A percentile compares a stretch with the other conserved stretches of the same genome.
These are phyloP conservation scores for Clistopyga incitator DNA, from an alignment of 2,888 invertebrate genomes.

Conservation along the genomic window DNA sequence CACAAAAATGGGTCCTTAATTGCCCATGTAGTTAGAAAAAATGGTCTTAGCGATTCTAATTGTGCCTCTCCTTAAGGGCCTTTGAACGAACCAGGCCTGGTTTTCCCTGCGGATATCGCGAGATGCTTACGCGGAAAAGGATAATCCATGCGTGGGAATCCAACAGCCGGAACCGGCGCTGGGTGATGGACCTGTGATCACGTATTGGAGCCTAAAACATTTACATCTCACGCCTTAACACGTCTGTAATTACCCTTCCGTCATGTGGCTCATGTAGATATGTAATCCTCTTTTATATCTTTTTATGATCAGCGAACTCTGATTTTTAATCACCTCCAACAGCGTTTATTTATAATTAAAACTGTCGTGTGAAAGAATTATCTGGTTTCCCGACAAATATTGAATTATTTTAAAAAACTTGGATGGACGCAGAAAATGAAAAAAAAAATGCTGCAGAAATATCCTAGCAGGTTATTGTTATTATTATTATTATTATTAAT, in stretches of 20 bases:
- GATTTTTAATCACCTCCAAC: not conserved
- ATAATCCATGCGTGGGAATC: constrained; percentile 54
- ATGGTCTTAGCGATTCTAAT: no score
- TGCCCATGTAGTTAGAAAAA: no score
- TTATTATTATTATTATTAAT: no score
- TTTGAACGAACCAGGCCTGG: not conserved
- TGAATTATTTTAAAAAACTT: not conserved
- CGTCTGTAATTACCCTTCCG: not conserved
- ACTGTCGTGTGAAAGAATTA: not conserved
- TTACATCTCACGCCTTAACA: not conserved
- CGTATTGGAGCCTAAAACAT: constrained; percentile 27
- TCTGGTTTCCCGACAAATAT: not conserved
- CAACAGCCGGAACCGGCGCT: constrained; percentile 18
- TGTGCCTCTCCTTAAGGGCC: not conserved
- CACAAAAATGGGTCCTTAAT: no score
- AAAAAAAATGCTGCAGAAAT: no score
- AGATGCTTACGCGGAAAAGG: not conserved
- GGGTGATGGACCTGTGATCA: constrained; percentile 39
- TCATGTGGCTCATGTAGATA: not conserved
- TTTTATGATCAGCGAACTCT: not conserved
- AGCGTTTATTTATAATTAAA: not conserved
- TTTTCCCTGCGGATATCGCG: not conserved
- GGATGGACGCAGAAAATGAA: not conserved
- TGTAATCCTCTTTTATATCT: not conserved
- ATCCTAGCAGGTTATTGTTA: no score